Evolutionary conservation across 2,888 invertebrate genomes (phyloP).

Genomic region (Argynnis bischoffii): DNA sequence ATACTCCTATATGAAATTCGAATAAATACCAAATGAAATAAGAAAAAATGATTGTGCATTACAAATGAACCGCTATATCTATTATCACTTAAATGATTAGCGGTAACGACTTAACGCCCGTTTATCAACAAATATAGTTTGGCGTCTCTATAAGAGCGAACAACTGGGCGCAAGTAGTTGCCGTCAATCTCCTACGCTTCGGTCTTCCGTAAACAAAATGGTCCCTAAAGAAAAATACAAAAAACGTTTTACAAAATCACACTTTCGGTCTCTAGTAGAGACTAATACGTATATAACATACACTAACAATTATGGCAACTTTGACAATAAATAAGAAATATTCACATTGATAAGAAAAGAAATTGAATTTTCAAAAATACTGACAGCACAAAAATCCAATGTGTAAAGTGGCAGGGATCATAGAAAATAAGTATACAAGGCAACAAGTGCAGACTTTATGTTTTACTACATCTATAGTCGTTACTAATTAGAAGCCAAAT

Average conservation of each 20-base stretch:
- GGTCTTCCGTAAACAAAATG: conserved; percentile 71
- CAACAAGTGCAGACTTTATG: conserved; percentile 82
- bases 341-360: conserved; percentile 68
- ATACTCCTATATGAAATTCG: conserved; percentile 47
- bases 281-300: conserved; percentile 79
- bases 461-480: conserved; percentile 75
- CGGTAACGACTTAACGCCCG: conserved; percentile 46
- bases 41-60: conserved; percentile 76
- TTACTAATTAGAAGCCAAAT: conserved; percentile 73
- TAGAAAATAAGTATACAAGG: conserved; percentile 79
- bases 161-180: conserved; percentile 48
- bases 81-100: conserved; percentile 72
- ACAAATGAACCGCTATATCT: conserved; percentile 67
- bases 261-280: conserved; percentile 67
- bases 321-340: conserved; percentile 81
- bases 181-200: conserved; percentile 57
- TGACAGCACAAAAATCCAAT: conserved; percentile 68
- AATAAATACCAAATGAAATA: conserved; percentile 59
- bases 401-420: conserved; percentile 64
- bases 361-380: conserved; percentile 47
- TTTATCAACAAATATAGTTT: conserved; percentile 55
- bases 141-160: conserved; percentile 63
- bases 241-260: conserved; percentile 73
- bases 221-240: conserved; percentile 78
- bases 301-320: conserved; percentile 82